Conservation (phyloP, 2,113 vertebrate genomes). For the Romanogobio albipinnatus region DNA sequence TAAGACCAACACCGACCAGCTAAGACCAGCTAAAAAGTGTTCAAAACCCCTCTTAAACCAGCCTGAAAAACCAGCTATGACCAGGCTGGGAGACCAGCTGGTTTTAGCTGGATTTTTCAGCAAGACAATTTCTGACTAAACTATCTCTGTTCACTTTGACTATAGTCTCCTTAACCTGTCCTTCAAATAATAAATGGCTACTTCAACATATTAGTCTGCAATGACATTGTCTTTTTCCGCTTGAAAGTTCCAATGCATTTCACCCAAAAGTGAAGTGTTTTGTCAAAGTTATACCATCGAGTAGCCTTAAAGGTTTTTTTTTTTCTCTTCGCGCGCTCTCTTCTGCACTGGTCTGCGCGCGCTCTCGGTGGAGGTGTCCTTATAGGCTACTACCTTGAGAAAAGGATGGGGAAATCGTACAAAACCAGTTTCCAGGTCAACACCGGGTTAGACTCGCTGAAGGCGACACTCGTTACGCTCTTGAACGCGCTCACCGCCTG, state of each 20-base stretch:
- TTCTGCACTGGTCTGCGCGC: background rate
- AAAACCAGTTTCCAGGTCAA: background rate
- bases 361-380: slow-evolving; percentile 5
- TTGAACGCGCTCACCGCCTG: background rate
- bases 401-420: background rate
- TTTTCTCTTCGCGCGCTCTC: background rate
- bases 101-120: too few species aligned
- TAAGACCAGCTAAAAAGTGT: too few species aligned
- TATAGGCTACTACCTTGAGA: background rate
- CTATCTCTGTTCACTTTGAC: background rate
- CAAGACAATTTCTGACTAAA: background rate
- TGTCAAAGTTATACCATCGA: background rate
- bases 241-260: background rate
- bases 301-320: background rate
- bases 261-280: background rate
- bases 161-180: background rate
- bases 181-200: background rate
- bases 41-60: too few species aligned
- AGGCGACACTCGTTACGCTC: background rate
- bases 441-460: background rate
- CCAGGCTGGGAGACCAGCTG: too few species aligned
- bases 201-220: background rate
- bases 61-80: too few species aligned
- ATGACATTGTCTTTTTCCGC: background rate
- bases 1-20: too few species aligned